Base-by-base conservation (phyloP, 1,140 invertebrate genomes). In the Akabosia matsudoensis region DNA sequence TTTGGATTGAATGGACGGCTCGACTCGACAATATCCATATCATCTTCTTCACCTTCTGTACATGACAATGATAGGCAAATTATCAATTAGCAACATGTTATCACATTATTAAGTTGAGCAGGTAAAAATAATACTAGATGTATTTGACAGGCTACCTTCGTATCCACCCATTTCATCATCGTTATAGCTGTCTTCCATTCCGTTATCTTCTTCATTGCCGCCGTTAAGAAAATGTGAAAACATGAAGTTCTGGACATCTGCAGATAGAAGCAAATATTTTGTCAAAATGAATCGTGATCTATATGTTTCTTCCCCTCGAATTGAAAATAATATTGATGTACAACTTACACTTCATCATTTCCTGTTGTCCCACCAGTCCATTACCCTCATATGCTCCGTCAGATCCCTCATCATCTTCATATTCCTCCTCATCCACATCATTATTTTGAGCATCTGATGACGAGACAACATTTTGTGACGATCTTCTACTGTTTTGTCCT, bases 171-270 rank as follows among this genome's bases (percentile, higher is more conserved):
- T 28, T 28, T 67, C 61, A 4, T 67, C 61, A n/a, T 67, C 61
- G 31, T 67, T 67, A 30, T 67, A 67, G 10, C 26, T 30, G 1
- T 31, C 61, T 30, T 67, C 61, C 61, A 67, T 67, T 31, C 61
- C 61, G 31, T 67, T 28, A 3, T 67, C 61, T 10, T 67, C 61
- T 7, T n/a, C 28, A 45, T 18, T 18, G 37, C 28, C 28, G 10
- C 61, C 61, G 28, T 67, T 30, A 3, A 67, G 61, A n/a, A 67
- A 67, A 67, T 67, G 61, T 31, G 61, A 67, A 67, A 67, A 67
- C 61, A 67, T 67, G n/a, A 67, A 67, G 28, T 67, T 67, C 28
- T 16, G 7, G 30, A 16, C 61, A 67, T 67, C 61, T 67, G 22
- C 3, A 67, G 10, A 10, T 31, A 67, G 31, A 67, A 61, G 54